Conservation (phyloP, 30 jellyfish, hydroid and myxozoan species). For the Hydractinia echinata region DNA sequence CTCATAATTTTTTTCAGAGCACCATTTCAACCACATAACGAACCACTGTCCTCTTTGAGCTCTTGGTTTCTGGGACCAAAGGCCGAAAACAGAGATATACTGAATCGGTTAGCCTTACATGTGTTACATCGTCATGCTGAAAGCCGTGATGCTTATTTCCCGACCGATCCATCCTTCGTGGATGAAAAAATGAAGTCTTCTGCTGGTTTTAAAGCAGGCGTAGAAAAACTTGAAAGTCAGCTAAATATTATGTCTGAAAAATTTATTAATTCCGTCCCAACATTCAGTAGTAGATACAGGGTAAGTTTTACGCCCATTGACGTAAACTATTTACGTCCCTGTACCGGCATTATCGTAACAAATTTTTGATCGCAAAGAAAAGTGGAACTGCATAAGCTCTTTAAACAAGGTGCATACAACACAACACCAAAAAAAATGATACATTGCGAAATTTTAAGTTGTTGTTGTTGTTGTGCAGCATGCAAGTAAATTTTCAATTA, state of each 20-base stretch:
- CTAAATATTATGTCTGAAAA: constrained; percentile 19
- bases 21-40: not conserved
- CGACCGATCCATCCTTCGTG: constrained; percentile 45
- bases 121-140: constrained; percentile 42
- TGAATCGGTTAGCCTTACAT: constrained; percentile 26
- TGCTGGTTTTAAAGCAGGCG: constrained; percentile 13
- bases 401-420: too few species aligned
- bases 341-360: too few species aligned
- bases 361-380: too few species aligned
- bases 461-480: too few species aligned
- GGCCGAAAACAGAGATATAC: constrained; percentile 48
- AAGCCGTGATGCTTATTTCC: constrained; percentile 35
- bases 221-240: constrained; percentile 20
- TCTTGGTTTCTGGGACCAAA: constrained; percentile 70
- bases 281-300: constrained; percentile 47
- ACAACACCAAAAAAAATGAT: too few species aligned
- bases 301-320: not conserved
- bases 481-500: not conserved
- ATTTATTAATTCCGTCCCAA: constrained; percentile 44
- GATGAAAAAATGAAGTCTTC: constrained; percentile 36
- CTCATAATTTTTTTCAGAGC: constrained; percentile 5
- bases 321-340: too few species aligned
- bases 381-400: too few species aligned
- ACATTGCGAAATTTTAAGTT: too few species aligned
- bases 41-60: constrained; percentile 43